Evolutionary conservation across 1,140 invertebrate species (phyloP).

Genomic region (Drosophila auraria): DNA sequence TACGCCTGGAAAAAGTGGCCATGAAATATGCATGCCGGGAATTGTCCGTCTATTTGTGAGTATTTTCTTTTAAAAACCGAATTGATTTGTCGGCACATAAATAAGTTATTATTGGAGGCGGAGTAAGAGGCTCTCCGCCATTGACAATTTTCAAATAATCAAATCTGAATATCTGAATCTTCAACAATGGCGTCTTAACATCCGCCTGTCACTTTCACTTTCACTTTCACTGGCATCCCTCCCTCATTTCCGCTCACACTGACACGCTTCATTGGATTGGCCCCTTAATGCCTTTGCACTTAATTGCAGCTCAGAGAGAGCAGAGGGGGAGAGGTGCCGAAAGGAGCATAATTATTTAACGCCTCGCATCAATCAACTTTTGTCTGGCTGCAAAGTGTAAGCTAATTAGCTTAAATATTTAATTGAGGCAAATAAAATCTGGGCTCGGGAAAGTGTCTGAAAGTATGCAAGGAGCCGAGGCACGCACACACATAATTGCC

Average conservation of each 20-base stretch:
- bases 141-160: constrained; percentile 25
- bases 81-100: constrained; percentile 43
- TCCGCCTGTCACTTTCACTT: constrained; percentile 34
- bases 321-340: not conserved
- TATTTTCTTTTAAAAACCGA: constrained; percentile 26
- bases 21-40: constrained; percentile 35
- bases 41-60: constrained; percentile 20
- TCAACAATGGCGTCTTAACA: constrained; percentile 36
- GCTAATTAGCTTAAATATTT: constrained; percentile 82
- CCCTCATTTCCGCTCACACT: constrained; percentile 15
- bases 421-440: constrained; percentile 77
- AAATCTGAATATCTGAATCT: constrained; percentile 26
- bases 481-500: constrained; percentile 70
- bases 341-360: constrained; percentile 70
- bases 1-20: not conserved
- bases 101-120: constrained; percentile 22
- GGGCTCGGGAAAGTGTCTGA: constrained; percentile 26
- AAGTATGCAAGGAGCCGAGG: constrained; percentile 53
- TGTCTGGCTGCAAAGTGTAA: constrained; percentile 59
- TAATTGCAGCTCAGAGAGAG: constrained; percentile 23
- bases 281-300: constrained; percentile 51
- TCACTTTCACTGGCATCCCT: not conserved
- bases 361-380: constrained; percentile 67
- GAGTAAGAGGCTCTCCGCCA: not conserved
- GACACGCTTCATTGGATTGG: constrained; percentile 45